phyloP scores from a whole-genome alignment of 2,888 invertebrate genomes.

The Archips xylosteana region DNA sequence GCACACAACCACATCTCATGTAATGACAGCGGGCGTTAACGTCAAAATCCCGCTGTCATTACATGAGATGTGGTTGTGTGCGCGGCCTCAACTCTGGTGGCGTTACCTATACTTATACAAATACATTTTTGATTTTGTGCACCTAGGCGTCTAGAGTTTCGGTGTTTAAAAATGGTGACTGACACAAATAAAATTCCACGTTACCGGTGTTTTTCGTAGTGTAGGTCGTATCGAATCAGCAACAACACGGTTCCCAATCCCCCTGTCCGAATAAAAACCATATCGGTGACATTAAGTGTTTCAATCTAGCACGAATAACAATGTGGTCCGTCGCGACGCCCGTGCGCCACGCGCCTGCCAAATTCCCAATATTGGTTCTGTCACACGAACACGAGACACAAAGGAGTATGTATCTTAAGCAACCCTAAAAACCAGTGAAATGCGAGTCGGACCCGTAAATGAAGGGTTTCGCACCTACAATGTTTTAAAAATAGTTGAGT shows the following conservation, averaged over 20 bases:
- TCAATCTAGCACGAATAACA: conserved; percentile 70
- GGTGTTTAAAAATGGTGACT: not conserved
- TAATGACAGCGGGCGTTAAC: too few relatives aligned
- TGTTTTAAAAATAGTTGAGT: too few relatives aligned
- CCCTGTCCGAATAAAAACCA: conserved; percentile 43
- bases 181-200: too few relatives aligned
- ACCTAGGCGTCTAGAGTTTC: too few relatives aligned
- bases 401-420: not conserved
- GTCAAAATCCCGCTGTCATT: too few relatives aligned
- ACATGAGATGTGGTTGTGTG: too few relatives aligned
- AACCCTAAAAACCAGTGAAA: not conserved
- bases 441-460: too few relatives aligned
- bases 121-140: too few relatives aligned
- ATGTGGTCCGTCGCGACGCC: conserved; percentile 52
- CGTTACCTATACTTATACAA: too few relatives aligned
- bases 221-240: not conserved
- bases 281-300: conserved; percentile 72
- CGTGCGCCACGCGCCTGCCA: conserved; percentile 31
- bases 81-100: too few relatives aligned
- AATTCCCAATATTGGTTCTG: conserved; percentile 47
- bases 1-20: too few relatives aligned
- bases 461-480: too few relatives aligned
- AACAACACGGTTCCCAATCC: conserved; percentile 33
- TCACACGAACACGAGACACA: conserved; percentile 50
- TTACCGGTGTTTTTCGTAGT: not conserved